Conservation (phyloP, 2,797 vertebrate genomes). For the Arremon aurantiirostris region DNA sequence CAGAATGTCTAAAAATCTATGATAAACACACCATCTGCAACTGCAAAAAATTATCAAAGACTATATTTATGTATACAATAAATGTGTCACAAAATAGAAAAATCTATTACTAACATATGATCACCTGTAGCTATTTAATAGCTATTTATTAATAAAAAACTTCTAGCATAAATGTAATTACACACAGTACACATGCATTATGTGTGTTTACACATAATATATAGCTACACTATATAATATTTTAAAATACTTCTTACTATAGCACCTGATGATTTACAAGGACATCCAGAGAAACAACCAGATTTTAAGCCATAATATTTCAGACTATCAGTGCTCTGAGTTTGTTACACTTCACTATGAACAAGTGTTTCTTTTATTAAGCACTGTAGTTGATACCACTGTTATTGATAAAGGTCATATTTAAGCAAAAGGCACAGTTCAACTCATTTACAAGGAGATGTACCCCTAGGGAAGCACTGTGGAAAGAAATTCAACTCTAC, state of each 20-base stretch:
- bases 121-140: background rate
- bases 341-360: background rate
- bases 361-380: background rate
- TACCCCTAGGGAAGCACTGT: background rate
- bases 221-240: background rate
- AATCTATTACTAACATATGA: background rate
- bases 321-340: background rate
- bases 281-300: background rate
- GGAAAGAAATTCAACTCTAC: background rate
- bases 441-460: background rate
- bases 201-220: background rate
- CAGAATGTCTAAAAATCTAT: background rate
- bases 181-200: background rate
- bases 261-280: background rate
- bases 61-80: background rate
- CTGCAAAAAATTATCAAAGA: background rate
- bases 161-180: background rate
- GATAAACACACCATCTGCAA: background rate
- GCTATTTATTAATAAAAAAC: background rate
- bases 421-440: background rate
- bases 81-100: background rate
- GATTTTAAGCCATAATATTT: background rate
- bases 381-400: background rate
- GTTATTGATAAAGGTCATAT: background rate
- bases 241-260: background rate